Conservation (phyloP, 2,888 invertebrate genomes). For the Crocallis elinguaria region DNA sequence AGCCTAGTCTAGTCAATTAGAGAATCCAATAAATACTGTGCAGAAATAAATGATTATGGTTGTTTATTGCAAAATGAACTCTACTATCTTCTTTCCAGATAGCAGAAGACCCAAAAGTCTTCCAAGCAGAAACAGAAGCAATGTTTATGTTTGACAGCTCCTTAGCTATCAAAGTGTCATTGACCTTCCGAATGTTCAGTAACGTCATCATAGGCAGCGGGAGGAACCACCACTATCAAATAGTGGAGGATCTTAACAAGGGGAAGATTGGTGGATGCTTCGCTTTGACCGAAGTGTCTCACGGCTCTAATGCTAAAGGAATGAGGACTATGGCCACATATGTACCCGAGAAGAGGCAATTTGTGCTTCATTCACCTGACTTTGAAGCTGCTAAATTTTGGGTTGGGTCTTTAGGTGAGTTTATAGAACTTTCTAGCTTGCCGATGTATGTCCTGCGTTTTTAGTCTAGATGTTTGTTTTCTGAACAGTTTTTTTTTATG, state of each 20-base stretch:
- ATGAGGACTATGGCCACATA: conserved; percentile 95
- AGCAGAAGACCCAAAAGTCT: conserved; percentile 72
- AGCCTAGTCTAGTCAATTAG: too few relatives aligned
- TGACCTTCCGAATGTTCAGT: conserved; percentile 88
- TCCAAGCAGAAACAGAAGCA: conserved; percentile 80
- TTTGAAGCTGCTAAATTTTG: conserved; percentile 97
- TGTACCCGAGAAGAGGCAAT: conserved; percentile 89
- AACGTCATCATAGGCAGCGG: conserved; percentile 88
- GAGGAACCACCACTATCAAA: conserved; percentile 85
- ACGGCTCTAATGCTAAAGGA: conserved; percentile 95
- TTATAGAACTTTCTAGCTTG: background rate
- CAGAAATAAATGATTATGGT: too few relatives aligned
- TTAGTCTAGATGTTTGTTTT: too few relatives aligned
- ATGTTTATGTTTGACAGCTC: conserved; percentile 86
- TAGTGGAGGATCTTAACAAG: conserved; percentile 67
- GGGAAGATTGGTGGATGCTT: conserved; percentile 85
- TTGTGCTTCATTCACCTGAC: conserved; percentile 93
- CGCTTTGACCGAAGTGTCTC: conserved; percentile 94
- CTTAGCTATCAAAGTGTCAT: conserved; percentile 86
- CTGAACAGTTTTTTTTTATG: too few relatives aligned
- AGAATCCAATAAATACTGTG: too few relatives aligned
- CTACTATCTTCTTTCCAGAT: too few relatives aligned
- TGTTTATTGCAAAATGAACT: too few relatives aligned
- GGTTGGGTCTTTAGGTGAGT: conserved; percentile 90
- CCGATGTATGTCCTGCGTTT: too few relatives aligned